Evolutionary conservation across 2,888 invertebrate genomes (phyloP).

Genomic region (Sarcophaga carnaria): DNA sequence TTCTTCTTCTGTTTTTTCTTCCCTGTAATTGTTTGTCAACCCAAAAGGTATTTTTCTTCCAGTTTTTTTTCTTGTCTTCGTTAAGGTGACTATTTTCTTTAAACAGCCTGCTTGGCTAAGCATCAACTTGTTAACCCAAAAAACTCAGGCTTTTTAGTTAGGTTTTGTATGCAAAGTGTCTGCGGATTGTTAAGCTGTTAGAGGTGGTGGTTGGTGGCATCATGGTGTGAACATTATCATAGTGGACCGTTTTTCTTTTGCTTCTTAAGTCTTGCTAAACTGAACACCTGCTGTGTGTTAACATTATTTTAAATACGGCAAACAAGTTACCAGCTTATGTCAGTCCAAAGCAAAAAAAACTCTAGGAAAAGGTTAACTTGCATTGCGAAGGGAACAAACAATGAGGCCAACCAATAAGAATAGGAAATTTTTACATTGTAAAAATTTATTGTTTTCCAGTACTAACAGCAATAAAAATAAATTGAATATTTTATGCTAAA

Average conservation of each 20-base stretch:
- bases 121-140: constrained; percentile 15
- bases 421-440: constrained; percentile 33
- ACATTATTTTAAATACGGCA: constrained; percentile 63
- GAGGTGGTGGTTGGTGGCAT: constrained; percentile 40
- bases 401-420: not conserved
- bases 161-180: constrained; percentile 43
- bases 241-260: constrained; percentile 35
- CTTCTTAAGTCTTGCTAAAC: constrained; percentile 9
- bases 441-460: constrained; percentile 60
- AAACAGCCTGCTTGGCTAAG: not conserved
- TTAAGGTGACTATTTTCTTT: not conserved
- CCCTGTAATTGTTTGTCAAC: constrained; percentile 63
- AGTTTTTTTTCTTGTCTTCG: not conserved
- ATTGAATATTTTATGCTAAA: not conserved
- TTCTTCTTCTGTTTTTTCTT: constrained; percentile 18
- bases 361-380: constrained; percentile 31
- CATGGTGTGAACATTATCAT: constrained; percentile 69
- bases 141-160: not conserved
- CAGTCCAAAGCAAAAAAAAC: not conserved
- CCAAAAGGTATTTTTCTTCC: constrained; percentile 27
- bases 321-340: constrained; percentile 45
- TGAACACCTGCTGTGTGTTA: constrained; percentile 66
- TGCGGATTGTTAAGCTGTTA: not conserved
- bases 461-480: constrained; percentile 14
- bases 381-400: constrained; percentile 24